These are phyloP conservation scores for Seriola aureovittata DNA, from an alignment of 2,113 vertebrate genomes.

Conservation along the genomic window DNA sequence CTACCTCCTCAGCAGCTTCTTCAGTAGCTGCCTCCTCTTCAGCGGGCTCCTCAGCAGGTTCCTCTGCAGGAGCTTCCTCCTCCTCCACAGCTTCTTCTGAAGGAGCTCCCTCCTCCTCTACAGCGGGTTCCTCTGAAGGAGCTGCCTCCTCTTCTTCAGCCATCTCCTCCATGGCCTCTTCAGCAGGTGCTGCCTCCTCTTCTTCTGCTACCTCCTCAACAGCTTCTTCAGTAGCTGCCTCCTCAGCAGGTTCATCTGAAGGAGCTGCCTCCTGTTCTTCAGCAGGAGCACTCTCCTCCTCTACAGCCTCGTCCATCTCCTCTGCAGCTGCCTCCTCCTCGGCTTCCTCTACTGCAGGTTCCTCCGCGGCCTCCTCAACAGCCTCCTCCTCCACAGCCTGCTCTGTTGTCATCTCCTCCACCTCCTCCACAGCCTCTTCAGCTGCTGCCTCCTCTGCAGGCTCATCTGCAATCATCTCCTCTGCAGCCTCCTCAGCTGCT, in stretches of 20 bases:
- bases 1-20: slow-evolving; percentile 27
- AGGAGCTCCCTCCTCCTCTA: neutral
- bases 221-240: neutral
- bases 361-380: slow-evolving; percentile 1
- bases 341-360: neutral
- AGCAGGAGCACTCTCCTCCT: neutral
- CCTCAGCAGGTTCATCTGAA: neutral
- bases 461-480: slow-evolving; percentile 22
- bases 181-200: neutral
- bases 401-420: slow-evolving; percentile 30
- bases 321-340: neutral
- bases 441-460: slow-evolving; percentile 19
- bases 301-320: slow-evolving; percentile 1
- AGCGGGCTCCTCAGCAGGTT: neutral
- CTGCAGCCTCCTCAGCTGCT: slow-evolving; percentile 39
- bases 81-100: neutral
- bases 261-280: neutral
- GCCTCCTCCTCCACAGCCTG: slow-evolving; percentile 21
- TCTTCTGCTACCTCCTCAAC: slow-evolving; percentile 7
- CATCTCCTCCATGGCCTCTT: slow-evolving; percentile 6
- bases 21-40: slow-evolving; percentile 25
- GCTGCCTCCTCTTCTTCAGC: slow-evolving; percentile 4
- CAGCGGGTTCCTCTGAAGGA: neutral
- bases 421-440: slow-evolving; percentile 31
- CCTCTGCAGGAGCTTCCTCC: neutral